A percentile compares a stretch with the other conserved stretches of the same genome.
These are phyloP conservation scores for Hydrotaea diabolus DNA, from an alignment of 2,888 invertebrate genomes.

Conservation along the genomic window DNA sequence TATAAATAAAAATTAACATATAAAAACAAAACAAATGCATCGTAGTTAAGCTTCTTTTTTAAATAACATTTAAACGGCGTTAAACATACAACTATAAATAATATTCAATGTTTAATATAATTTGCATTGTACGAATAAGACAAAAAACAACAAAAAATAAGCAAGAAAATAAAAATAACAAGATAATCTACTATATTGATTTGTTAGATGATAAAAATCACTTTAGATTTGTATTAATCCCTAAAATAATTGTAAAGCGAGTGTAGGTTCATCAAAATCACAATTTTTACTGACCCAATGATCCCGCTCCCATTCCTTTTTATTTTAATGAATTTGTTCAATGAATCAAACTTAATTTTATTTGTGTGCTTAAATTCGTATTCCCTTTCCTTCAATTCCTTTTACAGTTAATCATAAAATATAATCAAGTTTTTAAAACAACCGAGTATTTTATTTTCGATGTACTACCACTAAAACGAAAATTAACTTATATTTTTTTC, in stretches of 20 bases:
- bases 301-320: conserved; percentile 7
- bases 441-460: conserved; percentile 47
- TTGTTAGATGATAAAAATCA: conserved; percentile 59
- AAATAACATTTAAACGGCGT: conserved; percentile 49
- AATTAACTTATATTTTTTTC: conserved; percentile 57
- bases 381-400: conserved; percentile 39
- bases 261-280: conserved; percentile 44
- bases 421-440: conserved; percentile 58
- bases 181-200: conserved; percentile 56
- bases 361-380: conserved; percentile 32
- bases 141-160: conserved; percentile 6
- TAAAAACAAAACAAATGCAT: conserved; percentile 23
- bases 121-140: conserved; percentile 56
- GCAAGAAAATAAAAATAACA: conserved; percentile 15
- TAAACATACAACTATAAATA: conserved; percentile 29
- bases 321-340: conserved; percentile 7
- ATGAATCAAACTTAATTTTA: not conserved
- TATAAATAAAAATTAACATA: conserved; percentile 21
- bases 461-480: conserved; percentile 21
- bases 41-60: conserved; percentile 64
- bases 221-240: conserved; percentile 62
- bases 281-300: conserved; percentile 50
- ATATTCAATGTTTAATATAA: conserved; percentile 57
- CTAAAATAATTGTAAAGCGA: conserved; percentile 40
- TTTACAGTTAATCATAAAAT: conserved; percentile 31